Evolutionary conservation across 2,888 invertebrate species (phyloP), one percentile per base, ranked within the genome.

Genomic region (Melikaiella ostensackeni): DNA sequence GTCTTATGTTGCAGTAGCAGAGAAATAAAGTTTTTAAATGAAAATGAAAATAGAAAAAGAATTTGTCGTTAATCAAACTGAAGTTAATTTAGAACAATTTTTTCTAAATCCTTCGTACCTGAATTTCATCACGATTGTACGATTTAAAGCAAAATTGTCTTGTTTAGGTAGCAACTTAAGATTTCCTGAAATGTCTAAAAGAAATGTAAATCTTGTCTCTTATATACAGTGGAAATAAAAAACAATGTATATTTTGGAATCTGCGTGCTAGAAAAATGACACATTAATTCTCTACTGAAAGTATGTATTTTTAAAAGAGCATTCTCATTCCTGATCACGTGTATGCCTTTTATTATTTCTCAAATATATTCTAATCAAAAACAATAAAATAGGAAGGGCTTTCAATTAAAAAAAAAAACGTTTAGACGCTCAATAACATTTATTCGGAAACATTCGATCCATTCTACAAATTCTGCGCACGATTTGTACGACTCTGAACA

Each of bases 251-350:
- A 90, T 89, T 89, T 90, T 90, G 86, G 86, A 82, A 88, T 84
- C 86, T 85, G 82, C 85, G 83, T 86, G 86, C 66, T 87, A 87
- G 86, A 86, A 82, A 62, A 83, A 77, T 84, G 84, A 86, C 83
- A 86, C 85, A 16, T 16, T 84, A 85, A 88, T 81, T 88, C 84
- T 84, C 88, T 66, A 83, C 84, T 89, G 90, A 90, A 91, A 91
- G 89, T 90, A 89, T 66, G 84, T 91, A 91, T 91, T 91, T 91
- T 91, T 91, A 91, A 91, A 91, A 91, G 90, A 90, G 86, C 86
- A 86, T 88, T 59, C 59, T 59, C 59, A 59, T 59, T 59, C 21
- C 81, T 86, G 88, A 87, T 85, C 79, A 85, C 11, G 30, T 50
- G 11, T 30, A 74, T 27, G 24, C 21, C 30, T 42, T 61, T 42